Conservation (phyloP, 1,140 invertebrate genomes). For the Samia ricini region DNA sequence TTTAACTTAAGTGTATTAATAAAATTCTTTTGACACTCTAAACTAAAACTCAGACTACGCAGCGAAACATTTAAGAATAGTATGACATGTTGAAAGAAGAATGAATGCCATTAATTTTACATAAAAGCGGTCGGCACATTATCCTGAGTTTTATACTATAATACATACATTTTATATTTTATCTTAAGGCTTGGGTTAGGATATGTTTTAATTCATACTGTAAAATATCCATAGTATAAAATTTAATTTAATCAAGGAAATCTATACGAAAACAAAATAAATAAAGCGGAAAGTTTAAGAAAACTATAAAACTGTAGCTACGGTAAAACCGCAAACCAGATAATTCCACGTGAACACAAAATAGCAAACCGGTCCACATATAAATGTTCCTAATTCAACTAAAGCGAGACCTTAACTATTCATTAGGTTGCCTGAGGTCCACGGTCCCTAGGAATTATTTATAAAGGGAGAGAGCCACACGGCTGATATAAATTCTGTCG, state of each 20-base stretch:
- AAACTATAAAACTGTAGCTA: background rate
- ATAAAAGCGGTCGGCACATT: too few species aligned
- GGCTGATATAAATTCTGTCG: slow-evolving; percentile 15
- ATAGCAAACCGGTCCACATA: background rate
- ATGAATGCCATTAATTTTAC: too few species aligned
- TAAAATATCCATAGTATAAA: background rate
- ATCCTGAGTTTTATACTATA: too few species aligned
- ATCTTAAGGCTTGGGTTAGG: too few species aligned
- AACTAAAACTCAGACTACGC: too few species aligned
- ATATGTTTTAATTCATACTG: too few species aligned
- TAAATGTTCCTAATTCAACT: slow-evolving; percentile 15
- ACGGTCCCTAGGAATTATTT: slow-evolving; percentile 33
- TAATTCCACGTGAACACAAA: background rate
- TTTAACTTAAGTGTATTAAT: too few species aligned
- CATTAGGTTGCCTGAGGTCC: slow-evolving; percentile 24
- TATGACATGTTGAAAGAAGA: too few species aligned
- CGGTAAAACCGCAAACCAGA: background rate
- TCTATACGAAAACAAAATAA: background rate
- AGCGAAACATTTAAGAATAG: too few species aligned
- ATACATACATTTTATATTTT: too few species aligned
- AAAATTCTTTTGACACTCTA: too few species aligned
- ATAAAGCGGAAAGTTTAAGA: background rate
- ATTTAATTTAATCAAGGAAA: background rate
- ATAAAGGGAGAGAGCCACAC: slow-evolving; percentile 22
- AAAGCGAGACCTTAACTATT: slow-evolving; percentile 32